These are phyloP conservation scores for Rhingia rostrata DNA, from an alignment of 2,888 invertebrate species.

Conservation along the genomic window DNA sequence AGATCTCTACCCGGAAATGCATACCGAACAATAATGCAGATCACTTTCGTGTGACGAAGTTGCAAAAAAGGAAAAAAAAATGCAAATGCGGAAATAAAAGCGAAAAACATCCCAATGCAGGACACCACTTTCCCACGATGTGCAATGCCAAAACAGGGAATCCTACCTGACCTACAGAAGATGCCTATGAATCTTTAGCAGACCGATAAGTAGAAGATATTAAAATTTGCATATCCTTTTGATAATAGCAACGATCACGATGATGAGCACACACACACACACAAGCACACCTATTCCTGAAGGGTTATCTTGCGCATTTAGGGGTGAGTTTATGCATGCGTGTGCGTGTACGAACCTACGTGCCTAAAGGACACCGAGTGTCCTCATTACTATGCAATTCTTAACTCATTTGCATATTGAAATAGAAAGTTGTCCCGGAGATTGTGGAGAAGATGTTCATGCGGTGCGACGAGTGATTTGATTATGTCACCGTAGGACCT, in stretches of 20 bases:
- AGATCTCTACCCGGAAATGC: conserved; percentile 33
- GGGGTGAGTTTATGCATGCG: background rate
- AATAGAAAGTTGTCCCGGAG: conserved; percentile 53
- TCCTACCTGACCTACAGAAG: conserved; percentile 40
- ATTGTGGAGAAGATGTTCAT: conserved; percentile 52
- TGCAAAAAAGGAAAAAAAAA: conserved; percentile 45
- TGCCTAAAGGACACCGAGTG: conserved; percentile 24
- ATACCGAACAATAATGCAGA: conserved; percentile 22
- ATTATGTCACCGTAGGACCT: conserved; percentile 66
- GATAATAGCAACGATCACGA: conserved; percentile 8
- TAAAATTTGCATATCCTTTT: conserved; percentile 60
- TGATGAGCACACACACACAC: background rate
- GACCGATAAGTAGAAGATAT: conserved; percentile 38
- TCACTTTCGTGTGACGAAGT: conserved; percentile 4
- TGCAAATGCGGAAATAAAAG: conserved; percentile 60
- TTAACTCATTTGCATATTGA: conserved; percentile 65
- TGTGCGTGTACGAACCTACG: conserved; percentile 15
- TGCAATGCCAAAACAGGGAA: conserved; percentile 37
- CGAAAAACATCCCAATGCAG: conserved; percentile 26
- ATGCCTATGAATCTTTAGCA: conserved; percentile 6
- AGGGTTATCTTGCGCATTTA: background rate
- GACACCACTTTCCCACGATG: conserved; percentile 66
- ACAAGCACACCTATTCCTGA: background rate
- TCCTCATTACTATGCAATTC: conserved; percentile 45
- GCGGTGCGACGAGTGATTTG: conserved; percentile 60